Percentiles rank a stretch among this genome's conserved stretches.
phyloP scores from a whole-genome alignment of 2,113 vertebrate species.

The Pygoscelis antarcticus region DNA sequence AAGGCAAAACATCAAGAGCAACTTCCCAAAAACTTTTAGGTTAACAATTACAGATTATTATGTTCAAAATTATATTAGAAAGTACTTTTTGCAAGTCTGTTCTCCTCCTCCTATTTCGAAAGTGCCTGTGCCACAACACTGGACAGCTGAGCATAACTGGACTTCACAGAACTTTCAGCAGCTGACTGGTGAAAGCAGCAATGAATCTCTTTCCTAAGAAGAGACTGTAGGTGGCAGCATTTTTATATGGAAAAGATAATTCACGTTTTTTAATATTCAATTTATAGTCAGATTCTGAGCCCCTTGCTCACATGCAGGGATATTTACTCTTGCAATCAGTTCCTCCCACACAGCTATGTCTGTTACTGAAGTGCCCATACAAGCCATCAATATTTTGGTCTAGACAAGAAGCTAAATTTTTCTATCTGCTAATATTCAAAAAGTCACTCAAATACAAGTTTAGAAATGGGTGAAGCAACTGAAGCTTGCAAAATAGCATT shows the following conservation, averaged over 20 bases:
- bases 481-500: background rate
- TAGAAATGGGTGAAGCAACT: background rate
- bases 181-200: background rate
- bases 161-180: background rate
- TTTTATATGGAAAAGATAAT: background rate
- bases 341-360: background rate
- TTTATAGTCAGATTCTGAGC: background rate
- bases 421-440: background rate
- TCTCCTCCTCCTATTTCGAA: background rate
- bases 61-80: background rate
- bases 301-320: background rate
- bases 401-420: background rate
- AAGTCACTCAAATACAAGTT: background rate
- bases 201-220: background rate
- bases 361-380: background rate
- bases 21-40: background rate
- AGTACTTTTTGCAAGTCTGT: background rate
- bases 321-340: too few relatives aligned
- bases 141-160: background rate
- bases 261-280: accelerated
- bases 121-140: background rate
- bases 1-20: background rate
- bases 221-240: constrained; percentile 46
- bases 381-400: background rate
- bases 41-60: background rate